Conservation (phyloP, 2,888 invertebrate species). For the Cinara cedri region DNA sequence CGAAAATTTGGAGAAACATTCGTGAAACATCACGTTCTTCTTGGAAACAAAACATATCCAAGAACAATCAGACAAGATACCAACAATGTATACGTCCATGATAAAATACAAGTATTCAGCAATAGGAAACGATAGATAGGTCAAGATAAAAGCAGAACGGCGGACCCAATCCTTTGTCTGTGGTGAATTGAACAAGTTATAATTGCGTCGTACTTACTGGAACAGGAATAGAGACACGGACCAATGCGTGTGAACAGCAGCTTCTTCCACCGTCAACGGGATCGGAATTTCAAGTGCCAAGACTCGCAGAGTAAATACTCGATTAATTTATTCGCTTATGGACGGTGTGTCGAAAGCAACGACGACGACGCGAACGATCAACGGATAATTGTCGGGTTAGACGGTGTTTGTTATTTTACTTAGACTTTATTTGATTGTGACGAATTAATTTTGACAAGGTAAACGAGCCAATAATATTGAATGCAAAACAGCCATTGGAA, state of each 20-base stretch:
- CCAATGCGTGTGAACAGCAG: background rate
- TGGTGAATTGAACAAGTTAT: background rate
- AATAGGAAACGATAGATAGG: too few relatives aligned
- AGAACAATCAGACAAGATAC: background rate
- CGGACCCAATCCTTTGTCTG: slow-evolving; percentile 24
- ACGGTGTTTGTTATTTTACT: background rate
- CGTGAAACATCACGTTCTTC: too few relatives aligned
- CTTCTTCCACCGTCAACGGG: background rate
- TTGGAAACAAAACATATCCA: background rate
- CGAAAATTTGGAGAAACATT: too few relatives aligned
- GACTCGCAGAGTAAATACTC: background rate
- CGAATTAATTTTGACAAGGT: slow-evolving; percentile 53
- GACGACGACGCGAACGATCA: slow-evolving; percentile 28
- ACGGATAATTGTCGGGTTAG: background rate
- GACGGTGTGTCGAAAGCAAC: background rate
- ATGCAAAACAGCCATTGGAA: slow-evolving; percentile 55
- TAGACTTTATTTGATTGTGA: slow-evolving; percentile 44
- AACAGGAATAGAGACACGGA: slow-evolving; percentile 27
- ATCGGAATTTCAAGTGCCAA: background rate
- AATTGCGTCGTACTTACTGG: slow-evolving; percentile 56
- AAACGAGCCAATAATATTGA: slow-evolving; percentile 52
- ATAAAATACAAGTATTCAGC: background rate
- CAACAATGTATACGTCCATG: background rate
- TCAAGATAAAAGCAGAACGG: background rate
- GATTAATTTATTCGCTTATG: background rate